Base-by-base conservation (phyloP, 2,113 vertebrate genomes). In the Grammomys dolichurus region DNA sequence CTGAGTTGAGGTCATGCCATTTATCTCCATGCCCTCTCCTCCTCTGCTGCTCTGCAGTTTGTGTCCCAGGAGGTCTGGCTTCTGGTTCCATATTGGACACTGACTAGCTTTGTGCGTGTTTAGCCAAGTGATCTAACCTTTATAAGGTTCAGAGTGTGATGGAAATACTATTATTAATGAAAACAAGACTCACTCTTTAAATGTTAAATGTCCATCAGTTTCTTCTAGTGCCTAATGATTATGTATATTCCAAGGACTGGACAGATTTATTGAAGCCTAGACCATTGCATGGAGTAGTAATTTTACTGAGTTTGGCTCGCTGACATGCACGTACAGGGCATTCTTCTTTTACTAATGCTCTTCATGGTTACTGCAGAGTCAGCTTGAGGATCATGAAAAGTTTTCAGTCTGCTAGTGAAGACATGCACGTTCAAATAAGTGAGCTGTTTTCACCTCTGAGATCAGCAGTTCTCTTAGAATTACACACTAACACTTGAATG, bases 201-300 rank as follows among this genome's bases (percentile, higher is more conserved):
- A 89, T 87, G 19, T 77, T 95, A 90, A 95, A 20, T 94, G 19
- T 90, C 19, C 89, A 36, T 94, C 54, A 80, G 8, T 87, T 95
- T 87, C 36, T 87, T 65, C 72, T 75, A 70, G n/a, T 40, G 48
- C n/a, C 87, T 84, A 95, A 88, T 91, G 87, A 90, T 58, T 24
- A 80, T 28, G 73, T 63, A 56, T 56, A 76, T 26, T 95, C n/a
- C 76, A 90, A 94, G 75, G 17, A 60, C 1, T 56, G 69, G 63
- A 46, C 28, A 60, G 6, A 54, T 95, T 81, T 73, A 40, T 77
- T 31, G 84, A 86, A 69, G 90, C 14, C 81, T 69, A 8, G 7
- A 46, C 46, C 56, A 24, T 36, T 17, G 46, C 76, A 72, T 67
- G 24, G 17, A 51, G 46, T 33, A 48, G 36, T 67, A 7, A 22